Conservation (phyloP, 2,113 vertebrate genomes). For the Pica pica region DNA sequence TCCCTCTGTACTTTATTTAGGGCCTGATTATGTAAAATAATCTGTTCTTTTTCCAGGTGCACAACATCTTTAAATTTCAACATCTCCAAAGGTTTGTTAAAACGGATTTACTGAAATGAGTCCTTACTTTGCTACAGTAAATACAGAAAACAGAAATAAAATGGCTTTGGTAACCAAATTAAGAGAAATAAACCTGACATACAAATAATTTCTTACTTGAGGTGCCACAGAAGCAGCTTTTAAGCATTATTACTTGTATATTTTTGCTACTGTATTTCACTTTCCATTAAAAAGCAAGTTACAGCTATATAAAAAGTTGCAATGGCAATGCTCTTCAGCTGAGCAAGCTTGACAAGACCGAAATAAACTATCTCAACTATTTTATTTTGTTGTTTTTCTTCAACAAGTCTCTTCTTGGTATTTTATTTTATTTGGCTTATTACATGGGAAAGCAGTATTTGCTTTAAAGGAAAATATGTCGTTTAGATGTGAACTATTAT, state of each 20-base stretch:
- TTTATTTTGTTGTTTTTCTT: slow-evolving; percentile 6
- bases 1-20: not conserved
- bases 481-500: not conserved
- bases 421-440: slow-evolving; percentile 58
- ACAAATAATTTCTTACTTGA: not conserved
- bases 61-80: not conserved
- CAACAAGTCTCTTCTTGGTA: not conserved
- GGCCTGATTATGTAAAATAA: not conserved
- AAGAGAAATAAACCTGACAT: not conserved
- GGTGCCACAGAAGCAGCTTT: not conserved
- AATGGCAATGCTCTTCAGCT: not conserved
- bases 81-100: not conserved
- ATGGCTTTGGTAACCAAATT: not conserved
- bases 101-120: not conserved
- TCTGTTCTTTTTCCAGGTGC: not conserved
- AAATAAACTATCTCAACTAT: not conserved
- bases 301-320: not conserved
- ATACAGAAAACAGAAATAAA: not conserved
- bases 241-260: not conserved
- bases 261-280: not conserved
- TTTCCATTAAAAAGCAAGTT: not conserved
- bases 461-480: slow-evolving; percentile 19
- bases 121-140: not conserved
- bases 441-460: slow-evolving; percentile 34
- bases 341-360: not conserved